phyloP scores from a whole-genome alignment of 2,888 invertebrate genomes.

The Agrochola lota region DNA sequence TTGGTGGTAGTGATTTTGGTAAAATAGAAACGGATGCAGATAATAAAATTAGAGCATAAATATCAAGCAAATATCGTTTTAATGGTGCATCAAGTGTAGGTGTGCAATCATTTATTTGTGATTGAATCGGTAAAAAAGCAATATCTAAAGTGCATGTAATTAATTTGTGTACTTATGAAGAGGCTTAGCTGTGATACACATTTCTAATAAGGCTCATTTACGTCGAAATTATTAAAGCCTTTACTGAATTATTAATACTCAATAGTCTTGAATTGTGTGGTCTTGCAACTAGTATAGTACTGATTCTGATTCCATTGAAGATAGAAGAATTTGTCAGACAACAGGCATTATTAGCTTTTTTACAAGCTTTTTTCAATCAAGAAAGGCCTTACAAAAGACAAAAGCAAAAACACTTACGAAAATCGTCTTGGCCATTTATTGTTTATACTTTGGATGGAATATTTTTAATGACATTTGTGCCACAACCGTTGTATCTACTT shows the following conservation, averaged over 20 bases:
- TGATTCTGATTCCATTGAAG: background rate
- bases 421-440: background rate
- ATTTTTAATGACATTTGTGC: background rate
- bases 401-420: background rate
- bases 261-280: background rate
- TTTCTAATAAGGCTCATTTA: background rate
- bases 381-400: background rate
- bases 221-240: background rate
- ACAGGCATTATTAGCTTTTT: background rate
- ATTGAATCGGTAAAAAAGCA: background rate
- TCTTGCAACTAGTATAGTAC: background rate
- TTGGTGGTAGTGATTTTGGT: slow-evolving; percentile 9
- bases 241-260: background rate
- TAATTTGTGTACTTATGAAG: background rate
- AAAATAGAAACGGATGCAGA: background rate
- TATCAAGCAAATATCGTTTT: slow-evolving; percentile 2
- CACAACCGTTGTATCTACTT: background rate
- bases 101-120: slow-evolving; percentile 18
- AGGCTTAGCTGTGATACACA: background rate
- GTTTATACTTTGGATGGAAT: background rate
- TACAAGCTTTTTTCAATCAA: background rate
- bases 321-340: background rate
- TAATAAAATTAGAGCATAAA: background rate
- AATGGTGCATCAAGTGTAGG: background rate
- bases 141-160: background rate